phyloP scores from a whole-genome alignment of 2,888 invertebrate species.

The Platerodrilus igneus region DNA sequence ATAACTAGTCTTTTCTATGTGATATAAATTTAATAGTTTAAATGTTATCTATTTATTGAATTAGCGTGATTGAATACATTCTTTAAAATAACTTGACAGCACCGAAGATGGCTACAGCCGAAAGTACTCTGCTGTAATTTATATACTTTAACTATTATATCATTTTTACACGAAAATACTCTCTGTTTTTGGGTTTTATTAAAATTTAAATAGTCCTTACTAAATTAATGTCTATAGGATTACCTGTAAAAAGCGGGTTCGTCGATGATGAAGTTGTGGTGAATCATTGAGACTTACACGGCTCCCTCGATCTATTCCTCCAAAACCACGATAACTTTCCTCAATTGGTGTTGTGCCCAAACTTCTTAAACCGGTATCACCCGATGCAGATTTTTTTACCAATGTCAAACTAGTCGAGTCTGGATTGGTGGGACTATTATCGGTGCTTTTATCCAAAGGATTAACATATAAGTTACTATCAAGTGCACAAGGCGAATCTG shows the following conservation, averaged over 20 bases:
- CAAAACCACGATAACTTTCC: constrained; percentile 51
- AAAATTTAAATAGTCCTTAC: background rate
- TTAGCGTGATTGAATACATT: too few relatives aligned
- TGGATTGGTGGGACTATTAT: constrained; percentile 48
- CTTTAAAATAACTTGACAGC: too few relatives aligned
- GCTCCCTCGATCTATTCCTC: constrained; percentile 49
- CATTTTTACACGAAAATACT: too few relatives aligned
- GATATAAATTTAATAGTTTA: too few relatives aligned
- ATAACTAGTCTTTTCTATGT: too few relatives aligned
- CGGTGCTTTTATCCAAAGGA: constrained; percentile 66
- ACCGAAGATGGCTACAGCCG: too few relatives aligned
- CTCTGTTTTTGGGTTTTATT: constrained; percentile 48
- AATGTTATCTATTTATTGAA: too few relatives aligned
- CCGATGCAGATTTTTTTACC: constrained; percentile 77
- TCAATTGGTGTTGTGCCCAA: constrained; percentile 57
- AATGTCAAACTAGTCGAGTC: constrained; percentile 47
- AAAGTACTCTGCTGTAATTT: too few relatives aligned
- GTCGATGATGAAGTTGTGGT: constrained; percentile 73
- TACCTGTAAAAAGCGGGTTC: constrained; percentile 82
- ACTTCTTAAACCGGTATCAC: constrained; percentile 68
- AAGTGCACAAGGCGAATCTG: constrained; percentile 43
- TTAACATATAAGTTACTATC: constrained; percentile 86
- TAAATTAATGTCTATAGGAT: constrained; percentile 27
- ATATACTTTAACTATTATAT: too few relatives aligned
- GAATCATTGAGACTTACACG: constrained; percentile 62